Percentiles rank a stretch among this genome's conserved stretches.
Conservation (phyloP, 2,797 vertebrate genomes). For the Hylomyscus alleni region DNA sequence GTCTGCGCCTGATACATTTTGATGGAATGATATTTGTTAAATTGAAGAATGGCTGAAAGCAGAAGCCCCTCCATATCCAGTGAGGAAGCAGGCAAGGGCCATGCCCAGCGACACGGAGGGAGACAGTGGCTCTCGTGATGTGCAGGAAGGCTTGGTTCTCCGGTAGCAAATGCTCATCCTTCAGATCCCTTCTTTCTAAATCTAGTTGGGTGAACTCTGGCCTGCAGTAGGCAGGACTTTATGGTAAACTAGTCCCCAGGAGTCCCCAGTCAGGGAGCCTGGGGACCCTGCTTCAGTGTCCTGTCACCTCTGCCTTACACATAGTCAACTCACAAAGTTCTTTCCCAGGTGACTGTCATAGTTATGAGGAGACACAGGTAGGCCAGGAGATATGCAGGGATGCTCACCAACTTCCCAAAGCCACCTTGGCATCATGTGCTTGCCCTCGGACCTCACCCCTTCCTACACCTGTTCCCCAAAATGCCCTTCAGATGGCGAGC, state of each 20-base stretch:
- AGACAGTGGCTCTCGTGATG: background rate
- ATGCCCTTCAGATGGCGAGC: background rate
- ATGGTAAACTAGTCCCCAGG: background rate
- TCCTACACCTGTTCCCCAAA: background rate
- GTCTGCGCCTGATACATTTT: background rate
- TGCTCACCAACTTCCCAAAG: background rate
- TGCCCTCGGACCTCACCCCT: background rate
- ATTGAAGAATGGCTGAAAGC: background rate
- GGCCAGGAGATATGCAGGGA: background rate
- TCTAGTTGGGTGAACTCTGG: background rate
- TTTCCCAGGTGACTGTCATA: background rate
- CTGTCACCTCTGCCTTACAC: background rate
- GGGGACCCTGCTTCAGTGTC: background rate
- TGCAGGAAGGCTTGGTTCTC: background rate
- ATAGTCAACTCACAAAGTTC: background rate
- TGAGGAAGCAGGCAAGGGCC: background rate
- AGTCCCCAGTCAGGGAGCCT: background rate
- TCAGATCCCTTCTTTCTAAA: background rate
- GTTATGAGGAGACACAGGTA: background rate
- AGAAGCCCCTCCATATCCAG: background rate
- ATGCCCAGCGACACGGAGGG: background rate
- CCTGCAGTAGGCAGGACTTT: background rate
- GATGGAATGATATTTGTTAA: background rate
- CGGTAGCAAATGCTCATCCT: background rate
- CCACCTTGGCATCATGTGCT: background rate